Evolutionary conservation across 1,140 invertebrate species (phyloP).

Genomic region (Lucilia sericata): DNA sequence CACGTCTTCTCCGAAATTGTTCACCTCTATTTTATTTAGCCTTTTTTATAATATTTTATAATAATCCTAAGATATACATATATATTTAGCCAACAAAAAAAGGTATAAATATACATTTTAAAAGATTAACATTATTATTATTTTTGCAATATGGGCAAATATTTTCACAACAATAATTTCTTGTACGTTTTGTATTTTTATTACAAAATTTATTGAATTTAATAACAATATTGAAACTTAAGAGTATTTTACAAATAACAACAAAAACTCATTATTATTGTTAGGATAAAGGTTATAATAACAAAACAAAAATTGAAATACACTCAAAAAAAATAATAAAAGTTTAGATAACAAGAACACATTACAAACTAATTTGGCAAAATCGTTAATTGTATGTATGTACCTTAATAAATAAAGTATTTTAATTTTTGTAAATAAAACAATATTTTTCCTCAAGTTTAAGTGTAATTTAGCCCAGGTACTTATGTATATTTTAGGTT

Average conservation of each 20-base stretch:
- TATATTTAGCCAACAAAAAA: too few species aligned
- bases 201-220: conserved; percentile 9
- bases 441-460: too few species aligned
- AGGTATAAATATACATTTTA: too few species aligned
- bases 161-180: background rate
- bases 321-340: background rate
- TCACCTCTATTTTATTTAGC: too few species aligned
- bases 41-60: too few species aligned
- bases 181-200: background rate
- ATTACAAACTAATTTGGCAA: background rate
- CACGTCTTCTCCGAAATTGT: too few species aligned
- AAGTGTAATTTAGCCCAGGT: too few species aligned
- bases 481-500: too few species aligned
- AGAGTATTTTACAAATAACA: background rate
- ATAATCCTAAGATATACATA: too few species aligned
- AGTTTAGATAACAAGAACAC: background rate
- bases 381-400: too few species aligned
- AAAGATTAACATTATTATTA: background rate
- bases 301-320: background rate
- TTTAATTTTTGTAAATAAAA: too few species aligned
- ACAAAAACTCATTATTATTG: background rate
- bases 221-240: background rate
- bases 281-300: background rate
- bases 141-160: conserved; percentile 4
- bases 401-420: too few species aligned